Percentiles rank a stretch among this genome's conserved stretches.
Conservation (phyloP, 2,888 invertebrate species). For the Spodoptera exigua region DNA sequence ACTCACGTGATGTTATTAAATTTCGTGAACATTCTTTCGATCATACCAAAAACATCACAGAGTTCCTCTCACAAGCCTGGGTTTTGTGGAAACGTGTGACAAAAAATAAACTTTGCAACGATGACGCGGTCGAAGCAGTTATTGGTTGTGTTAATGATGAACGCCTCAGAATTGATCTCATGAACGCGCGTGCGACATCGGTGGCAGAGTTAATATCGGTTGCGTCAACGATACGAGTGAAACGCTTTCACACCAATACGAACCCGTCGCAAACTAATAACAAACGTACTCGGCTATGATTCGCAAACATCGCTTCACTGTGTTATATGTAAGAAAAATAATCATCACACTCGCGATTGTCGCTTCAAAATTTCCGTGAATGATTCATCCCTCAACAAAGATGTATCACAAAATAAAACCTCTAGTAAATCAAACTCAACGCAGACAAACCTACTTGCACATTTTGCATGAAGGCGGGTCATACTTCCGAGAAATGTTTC, state of each 20-base stretch:
- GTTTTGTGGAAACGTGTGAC: constrained; percentile 58
- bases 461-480: constrained; percentile 10
- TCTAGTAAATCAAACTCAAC: not conserved
- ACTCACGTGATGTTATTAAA: constrained; percentile 56
- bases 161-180: constrained; percentile 54
- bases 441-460: constrained; percentile 3
- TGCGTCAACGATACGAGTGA: constrained; percentile 48
- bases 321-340: too few species aligned
- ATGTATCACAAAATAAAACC: not conserved
- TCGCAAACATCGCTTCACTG: not conserved
- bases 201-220: constrained; percentile 59
- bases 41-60: constrained; percentile 52
- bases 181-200: constrained; percentile 51
- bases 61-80: constrained; percentile 61
- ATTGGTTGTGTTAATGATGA: constrained; percentile 58
- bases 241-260: constrained; percentile 33
- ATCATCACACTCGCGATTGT: too few species aligned
- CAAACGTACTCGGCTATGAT: too few species aligned
- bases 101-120: constrained; percentile 57
- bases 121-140: constrained; percentile 44
- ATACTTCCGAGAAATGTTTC: constrained; percentile 17
- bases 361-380: constrained; percentile 9
- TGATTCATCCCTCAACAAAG: constrained; percentile 4
- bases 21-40: constrained; percentile 60
- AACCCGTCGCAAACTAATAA: not conserved